Conservation (phyloP, 2,888 invertebrate genomes). For the Epistrophe grossulariae region DNA sequence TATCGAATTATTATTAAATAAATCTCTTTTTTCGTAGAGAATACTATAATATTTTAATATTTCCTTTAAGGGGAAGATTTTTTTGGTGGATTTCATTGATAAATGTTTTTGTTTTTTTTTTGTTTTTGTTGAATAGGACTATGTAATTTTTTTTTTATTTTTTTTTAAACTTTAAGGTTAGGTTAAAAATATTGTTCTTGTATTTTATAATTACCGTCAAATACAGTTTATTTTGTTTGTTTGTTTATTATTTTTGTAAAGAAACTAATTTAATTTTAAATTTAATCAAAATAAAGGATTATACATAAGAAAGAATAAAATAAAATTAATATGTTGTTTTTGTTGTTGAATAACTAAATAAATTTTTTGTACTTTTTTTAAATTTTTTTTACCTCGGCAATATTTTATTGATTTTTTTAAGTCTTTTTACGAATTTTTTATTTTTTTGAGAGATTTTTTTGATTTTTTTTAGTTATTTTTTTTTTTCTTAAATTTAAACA, state of each 20-base stretch:
- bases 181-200: constrained; percentile 60
- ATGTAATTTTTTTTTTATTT: constrained; percentile 47
- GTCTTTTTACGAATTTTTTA: constrained; percentile 63
- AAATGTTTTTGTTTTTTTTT: constrained; percentile 55
- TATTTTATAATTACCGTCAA: constrained; percentile 42
- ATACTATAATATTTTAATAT: neutral
- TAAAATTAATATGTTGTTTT: constrained; percentile 61
- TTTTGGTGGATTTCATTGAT: constrained; percentile 53
- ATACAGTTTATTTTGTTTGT: constrained; percentile 52
- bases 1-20: constrained; percentile 40
- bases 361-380: constrained; percentile 75
- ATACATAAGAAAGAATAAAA: constrained; percentile 30
- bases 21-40: constrained; percentile 49
- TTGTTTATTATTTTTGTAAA: constrained; percentile 37
- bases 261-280: constrained; percentile 10
- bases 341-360: constrained; percentile 73
- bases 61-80: neutral
- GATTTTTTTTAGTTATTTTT: constrained; percentile 38
- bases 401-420: constrained; percentile 63
- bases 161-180: constrained; percentile 53
- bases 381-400: constrained; percentile 70
- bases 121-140: constrained; percentile 42
- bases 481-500: constrained; percentile 60
- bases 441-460: constrained; percentile 42
- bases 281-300: constrained; percentile 31